Base-by-base conservation (phyloP, 2,888 invertebrate genomes). In the Dynastes tityus region DNA sequence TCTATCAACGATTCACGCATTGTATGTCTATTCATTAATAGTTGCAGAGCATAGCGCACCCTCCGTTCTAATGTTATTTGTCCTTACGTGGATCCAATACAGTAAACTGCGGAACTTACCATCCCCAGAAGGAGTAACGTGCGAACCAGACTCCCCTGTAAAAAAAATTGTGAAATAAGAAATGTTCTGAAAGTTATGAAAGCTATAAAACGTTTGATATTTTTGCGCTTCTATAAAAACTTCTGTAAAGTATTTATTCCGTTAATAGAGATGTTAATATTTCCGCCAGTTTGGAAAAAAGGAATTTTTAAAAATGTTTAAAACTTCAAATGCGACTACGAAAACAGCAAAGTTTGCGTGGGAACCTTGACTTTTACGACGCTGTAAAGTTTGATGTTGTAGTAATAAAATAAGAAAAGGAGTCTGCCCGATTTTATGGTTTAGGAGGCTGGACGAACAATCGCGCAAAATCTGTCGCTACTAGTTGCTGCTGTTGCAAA, bases 121-220 rank as follows among this genome's bases (percentile, higher is more conserved):
- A 80, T 89, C 89, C 82, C 88, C 87, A 79, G 88, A 88, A 80
- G 88, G 88, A 78, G 88, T 88, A 75, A 88, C 88, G 82, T 89
- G 88, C 76, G 89, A 88, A 76, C 87, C 87, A 78, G 85, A 85
- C 80, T 88, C 89, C 81, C 88, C 88, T 88, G 85, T 82, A 87
- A 88, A 79, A 82, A 80, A 74, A 64, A 70, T 65, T 37, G 61
- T 22, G 29, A 29, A 5, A 22, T 45, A 4, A 16, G 3, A 67
- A 68, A 8, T 13, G 4, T 29, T 64, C 55, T 2, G 22, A 58
- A 22, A 58, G 9, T 58, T 22, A 58, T 58, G 55, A 58, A 22
- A 22, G 55, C 55, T 22, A 58, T 58, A 58, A 55, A 58, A 32
- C 27, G 29, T 63, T 1, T 32, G 9, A 27, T 32, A 63, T 8